phyloP scores from a whole-genome alignment of 1,140 invertebrate species.

The Drosophila erecta region DNA sequence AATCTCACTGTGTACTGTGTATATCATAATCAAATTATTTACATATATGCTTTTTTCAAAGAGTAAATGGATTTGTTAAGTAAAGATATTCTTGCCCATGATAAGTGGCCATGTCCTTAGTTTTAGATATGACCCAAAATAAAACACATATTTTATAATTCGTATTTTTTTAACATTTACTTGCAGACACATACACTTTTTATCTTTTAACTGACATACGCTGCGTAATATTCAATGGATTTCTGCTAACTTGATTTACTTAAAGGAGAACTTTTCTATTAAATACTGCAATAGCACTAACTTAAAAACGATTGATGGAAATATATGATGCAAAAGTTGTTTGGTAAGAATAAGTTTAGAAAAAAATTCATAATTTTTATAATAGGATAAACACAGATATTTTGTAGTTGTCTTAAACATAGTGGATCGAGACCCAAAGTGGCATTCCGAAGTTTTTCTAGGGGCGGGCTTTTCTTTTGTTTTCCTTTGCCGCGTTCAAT shows the following conservation, averaged over 20 bases:
- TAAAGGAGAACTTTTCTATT: conserved; percentile 60
- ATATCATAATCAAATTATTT: too few species aligned
- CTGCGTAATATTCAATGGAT: conserved; percentile 42
- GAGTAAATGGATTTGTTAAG: too few species aligned
- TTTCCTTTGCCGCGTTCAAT: not conserved
- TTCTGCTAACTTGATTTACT: conserved; percentile 52
- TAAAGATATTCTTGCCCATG: too few species aligned
- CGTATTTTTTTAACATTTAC: conserved; percentile 38
- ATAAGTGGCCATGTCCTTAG: too few species aligned
- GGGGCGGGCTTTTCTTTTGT: not conserved
- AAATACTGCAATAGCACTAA: conserved; percentile 79
- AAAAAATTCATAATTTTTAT: conserved; percentile 29
- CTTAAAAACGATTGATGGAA: conserved; percentile 68
- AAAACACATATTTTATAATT: not conserved
- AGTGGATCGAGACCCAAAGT: conserved; percentile 41
- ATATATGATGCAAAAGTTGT: conserved; percentile 66
- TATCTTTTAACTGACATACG: conserved; percentile 5
- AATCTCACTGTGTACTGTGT: too few species aligned
- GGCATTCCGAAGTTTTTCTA: conserved; percentile 13
- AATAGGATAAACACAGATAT: conserved; percentile 43
- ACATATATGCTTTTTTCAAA: too few species aligned
- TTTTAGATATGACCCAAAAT: not conserved
- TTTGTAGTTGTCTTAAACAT: conserved; percentile 39
- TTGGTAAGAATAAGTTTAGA: conserved; percentile 19
- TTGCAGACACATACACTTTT: conserved; percentile 21